phyloP scores from a whole-genome alignment of 92 coral and sea anemone species.

The Ricordea florida region DNA sequence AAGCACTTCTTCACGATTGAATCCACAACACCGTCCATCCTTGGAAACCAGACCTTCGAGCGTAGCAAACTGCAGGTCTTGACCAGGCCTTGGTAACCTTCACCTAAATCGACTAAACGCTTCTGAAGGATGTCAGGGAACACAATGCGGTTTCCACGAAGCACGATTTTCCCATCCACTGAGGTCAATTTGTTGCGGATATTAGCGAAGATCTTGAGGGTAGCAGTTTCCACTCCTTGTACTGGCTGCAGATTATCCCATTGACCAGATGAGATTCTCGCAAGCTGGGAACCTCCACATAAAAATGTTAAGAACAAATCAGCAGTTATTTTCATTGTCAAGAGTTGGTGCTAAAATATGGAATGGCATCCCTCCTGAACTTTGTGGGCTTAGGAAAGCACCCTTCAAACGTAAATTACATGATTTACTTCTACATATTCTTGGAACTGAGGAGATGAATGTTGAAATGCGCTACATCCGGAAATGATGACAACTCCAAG shows the following conservation, averaged over 20 bases:
- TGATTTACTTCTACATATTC: too few relatives aligned
- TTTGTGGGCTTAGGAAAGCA: too few relatives aligned
- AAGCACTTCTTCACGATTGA: background rate
- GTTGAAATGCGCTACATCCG: slow-evolving; percentile 20
- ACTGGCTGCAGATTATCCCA: slow-evolving; percentile 28
- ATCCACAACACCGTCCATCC: slow-evolving; percentile 9
- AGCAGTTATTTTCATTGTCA: background rate
- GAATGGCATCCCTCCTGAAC: too few relatives aligned
- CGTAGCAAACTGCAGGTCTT: background rate
- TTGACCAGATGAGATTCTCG: slow-evolving; percentile 15
- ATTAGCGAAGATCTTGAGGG: slow-evolving; percentile 6
- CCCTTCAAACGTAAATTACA: too few relatives aligned
- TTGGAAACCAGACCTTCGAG: slow-evolving; percentile 27
- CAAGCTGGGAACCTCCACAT: too few relatives aligned
- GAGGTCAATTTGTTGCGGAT: slow-evolving; percentile 18
- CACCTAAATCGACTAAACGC: slow-evolving; percentile 5
- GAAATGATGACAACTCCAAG: slow-evolving; percentile 25
- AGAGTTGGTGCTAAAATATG: slow-evolving; percentile 10
- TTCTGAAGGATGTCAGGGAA: background rate
- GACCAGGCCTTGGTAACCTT: slow-evolving; percentile 41
- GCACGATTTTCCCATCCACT: slow-evolving; percentile 8
- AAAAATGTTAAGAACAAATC: too few relatives aligned
- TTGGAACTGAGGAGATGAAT: too few relatives aligned
- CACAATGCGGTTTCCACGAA: background rate
- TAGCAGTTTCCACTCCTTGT: slow-evolving; percentile 12